Base-by-base conservation (phyloP, 2,797 vertebrate species). In the Neoniphon sammara region DNA sequence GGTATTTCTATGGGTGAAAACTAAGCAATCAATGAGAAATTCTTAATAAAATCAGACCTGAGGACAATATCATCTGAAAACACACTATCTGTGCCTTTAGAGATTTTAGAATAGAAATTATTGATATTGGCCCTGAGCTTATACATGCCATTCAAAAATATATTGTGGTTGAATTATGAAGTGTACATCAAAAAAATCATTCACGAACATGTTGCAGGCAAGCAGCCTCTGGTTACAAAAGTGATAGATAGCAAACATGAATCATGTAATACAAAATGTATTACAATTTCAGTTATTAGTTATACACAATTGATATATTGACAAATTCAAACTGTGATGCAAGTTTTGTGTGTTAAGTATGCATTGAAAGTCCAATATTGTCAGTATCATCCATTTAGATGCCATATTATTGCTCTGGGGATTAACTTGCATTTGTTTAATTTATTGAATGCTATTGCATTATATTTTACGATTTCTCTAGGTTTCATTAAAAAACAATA, bases 1-100 rank as follows among this genome's bases (percentile, higher is more conserved):
- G 0, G 49, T 55, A 59, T 73, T 81, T 78, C 73, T 73, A 60
- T 58, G 58, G 71, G 54, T 83, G 49, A 65, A 85, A 86, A 80
- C 18, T 0, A 74, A 75, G 79, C 74, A 79, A 87, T 87, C 75
- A 56, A 84, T 83, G 47, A 78, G 70, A 81, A 77, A 44, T 64
- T 61, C 60, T 74, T 87, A 70, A 61, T 81, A 70, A 85, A 86
- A 86, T 80, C 73, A 80, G 70, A 88, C 78, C 73, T 57, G 62
- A 89, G 75, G 77, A 86, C 78, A 89, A 77, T 80, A 82, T 66
- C 52, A 25, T 21, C 36, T 66, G 44, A 67, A 81, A 87, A 74
- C n/a, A 60, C 53, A 56, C 52, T 66, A 27, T 77, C 25, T 70
- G 27, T 66, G 55, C 66, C 58, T 78, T 52, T 39, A 47, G 62